A percentile compares a stretch with the other conserved stretches of the same genome.
phyloP scores from a whole-genome alignment of 2,888 invertebrate species.

The Halictus ligatus region DNA sequence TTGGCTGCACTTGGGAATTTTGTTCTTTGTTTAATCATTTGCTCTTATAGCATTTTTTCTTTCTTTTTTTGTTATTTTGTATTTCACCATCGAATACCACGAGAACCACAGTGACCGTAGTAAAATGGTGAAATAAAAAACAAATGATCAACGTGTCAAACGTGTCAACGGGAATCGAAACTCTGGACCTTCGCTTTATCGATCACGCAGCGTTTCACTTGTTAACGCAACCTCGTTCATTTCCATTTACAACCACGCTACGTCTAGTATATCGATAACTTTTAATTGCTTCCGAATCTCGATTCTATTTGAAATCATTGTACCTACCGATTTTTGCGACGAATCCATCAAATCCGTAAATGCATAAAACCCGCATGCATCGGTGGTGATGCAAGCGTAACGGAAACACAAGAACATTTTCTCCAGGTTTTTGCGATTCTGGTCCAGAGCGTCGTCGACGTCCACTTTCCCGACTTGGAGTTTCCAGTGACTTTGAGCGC shows the following conservation, averaged over 20 bases:
- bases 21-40: too few species aligned
- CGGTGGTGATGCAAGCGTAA: background rate
- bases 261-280: background rate
- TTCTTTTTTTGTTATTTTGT: background rate
- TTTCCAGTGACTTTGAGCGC: background rate
- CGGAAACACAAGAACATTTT: background rate
- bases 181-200: background rate
- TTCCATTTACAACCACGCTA: background rate
- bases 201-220: background rate
- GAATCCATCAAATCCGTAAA: too few species aligned
- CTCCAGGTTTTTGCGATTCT: background rate
- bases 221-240: slow-evolving; percentile 1
- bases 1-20: too few species aligned
- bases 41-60: too few species aligned
- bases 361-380: too few species aligned
- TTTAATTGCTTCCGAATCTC: background rate
- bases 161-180: background rate
- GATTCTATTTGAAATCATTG: too few species aligned
- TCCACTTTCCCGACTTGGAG: background rate
- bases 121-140: background rate
- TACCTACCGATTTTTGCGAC: too few species aligned
- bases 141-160: too few species aligned
- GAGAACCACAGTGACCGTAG: background rate
- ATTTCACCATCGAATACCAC: background rate
- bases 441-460: background rate